phyloP scores from a whole-genome alignment of 2,888 invertebrate species.

The Prenolepis imparis region DNA sequence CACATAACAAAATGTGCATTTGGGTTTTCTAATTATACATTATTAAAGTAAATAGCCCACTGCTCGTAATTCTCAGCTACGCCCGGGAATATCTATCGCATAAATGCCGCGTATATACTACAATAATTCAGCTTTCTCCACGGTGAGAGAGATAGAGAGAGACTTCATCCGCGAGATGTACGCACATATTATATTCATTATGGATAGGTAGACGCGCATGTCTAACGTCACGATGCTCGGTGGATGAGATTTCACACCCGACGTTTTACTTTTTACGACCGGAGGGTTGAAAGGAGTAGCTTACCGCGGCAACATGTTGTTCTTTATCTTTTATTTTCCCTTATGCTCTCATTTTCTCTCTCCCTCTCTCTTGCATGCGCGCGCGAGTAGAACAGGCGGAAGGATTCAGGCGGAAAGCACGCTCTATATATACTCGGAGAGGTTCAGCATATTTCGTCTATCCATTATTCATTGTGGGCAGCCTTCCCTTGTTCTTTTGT shows the following conservation, averaged over 20 bases:
- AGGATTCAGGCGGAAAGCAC: constrained; percentile 62
- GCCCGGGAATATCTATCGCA: constrained; percentile 39
- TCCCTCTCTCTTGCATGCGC: not conserved
- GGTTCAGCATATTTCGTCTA: constrained; percentile 82
- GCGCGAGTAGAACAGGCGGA: constrained; percentile 57
- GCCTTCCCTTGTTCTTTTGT: constrained; percentile 81
- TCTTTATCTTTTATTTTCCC: constrained; percentile 50
- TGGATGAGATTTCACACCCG: constrained; percentile 60
- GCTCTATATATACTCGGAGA: constrained; percentile 76
- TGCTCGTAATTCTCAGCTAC: constrained; percentile 39
- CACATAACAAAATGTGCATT: constrained; percentile 55
- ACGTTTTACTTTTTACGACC: constrained; percentile 57
- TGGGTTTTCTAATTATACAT: constrained; percentile 54
- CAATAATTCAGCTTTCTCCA: constrained; percentile 51
- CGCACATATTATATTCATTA: constrained; percentile 45
- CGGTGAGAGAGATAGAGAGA: not conserved
- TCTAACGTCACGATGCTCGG: constrained; percentile 44
- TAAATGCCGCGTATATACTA: constrained; percentile 18
- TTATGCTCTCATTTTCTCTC: not conserved
- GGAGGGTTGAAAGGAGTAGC: constrained; percentile 61
- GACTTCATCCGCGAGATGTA: not conserved
- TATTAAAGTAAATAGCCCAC: constrained; percentile 53
- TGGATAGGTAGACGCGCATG: not conserved
- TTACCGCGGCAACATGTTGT: constrained; percentile 63
- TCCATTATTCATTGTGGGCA: constrained; percentile 82